Base-by-base conservation (phyloP, 2,888 invertebrate species). In the Lasioglossum marginatum region DNA sequence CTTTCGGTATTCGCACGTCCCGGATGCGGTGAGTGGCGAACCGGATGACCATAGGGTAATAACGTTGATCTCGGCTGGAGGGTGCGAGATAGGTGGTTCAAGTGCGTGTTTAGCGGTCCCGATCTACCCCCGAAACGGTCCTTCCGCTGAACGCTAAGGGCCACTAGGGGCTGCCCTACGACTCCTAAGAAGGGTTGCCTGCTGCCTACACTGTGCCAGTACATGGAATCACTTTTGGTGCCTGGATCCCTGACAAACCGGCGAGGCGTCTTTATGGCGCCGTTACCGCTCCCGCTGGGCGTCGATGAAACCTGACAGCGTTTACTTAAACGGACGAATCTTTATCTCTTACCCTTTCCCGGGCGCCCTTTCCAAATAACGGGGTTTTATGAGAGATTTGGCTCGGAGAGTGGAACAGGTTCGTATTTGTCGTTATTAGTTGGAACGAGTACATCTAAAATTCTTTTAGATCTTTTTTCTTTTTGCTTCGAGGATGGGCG, bases 31-130 rank as follows among this genome's bases (percentile, higher is more conserved):
- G 86, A 85, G 82, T 86, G 85, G 80, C 81, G 82, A 86, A 82
- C 81, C 86, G 87, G 88, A 88, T 87, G 88, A 90, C 91, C 88
- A 83, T 87, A 87, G 81, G 87, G 87, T 89, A 92, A 91, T 91
- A 92, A 91, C 88, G 88, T 83, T 91, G 91, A 92, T 91, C 90
- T 86, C 79, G 75, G 84, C 79, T 79, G 82, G 83, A 83, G 87
- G 81, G 87, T 83, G 87, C 84, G 86, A 88, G 87, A 77, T 81
- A 86, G 86, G 88, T 85, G 88, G 83, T 92, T 91, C 91, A 91
- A 93, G 91, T 91, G 90, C 88, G 90, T 92, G 92, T 93, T 93
- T 93, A 93, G 91, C 91, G 88, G 85, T 89, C 88, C 88, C 89
- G 89, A 91, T 92, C 90, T 91, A 89, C 92, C 90, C 91, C 92